Evolutionary conservation across 2,113 vertebrate species (phyloP).

Genomic region (Mesoclemmys tuberculata): DNA sequence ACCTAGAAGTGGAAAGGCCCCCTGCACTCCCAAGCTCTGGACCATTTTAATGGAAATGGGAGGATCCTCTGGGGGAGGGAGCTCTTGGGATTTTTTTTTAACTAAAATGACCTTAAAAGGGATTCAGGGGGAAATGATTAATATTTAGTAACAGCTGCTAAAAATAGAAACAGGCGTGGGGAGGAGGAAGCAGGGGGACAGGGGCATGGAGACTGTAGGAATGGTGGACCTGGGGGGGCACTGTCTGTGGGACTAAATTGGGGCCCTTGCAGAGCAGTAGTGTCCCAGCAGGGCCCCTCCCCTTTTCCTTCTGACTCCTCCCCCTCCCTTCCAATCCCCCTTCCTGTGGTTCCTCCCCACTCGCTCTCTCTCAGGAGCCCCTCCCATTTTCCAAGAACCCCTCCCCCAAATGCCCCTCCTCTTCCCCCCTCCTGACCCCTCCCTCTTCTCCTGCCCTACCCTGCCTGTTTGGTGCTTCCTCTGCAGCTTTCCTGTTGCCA

Average conservation of each 20-base stretch:
- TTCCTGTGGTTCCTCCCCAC: neutral
- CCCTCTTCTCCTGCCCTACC: neutral
- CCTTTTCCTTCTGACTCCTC: neutral
- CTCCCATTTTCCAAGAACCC: neutral
- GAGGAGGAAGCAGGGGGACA: neutral
- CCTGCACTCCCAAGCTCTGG: slow-evolving; percentile 8
- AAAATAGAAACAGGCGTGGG: neutral
- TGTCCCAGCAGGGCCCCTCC: neutral
- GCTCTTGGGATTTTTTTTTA: neutral
- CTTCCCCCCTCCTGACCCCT: no score
- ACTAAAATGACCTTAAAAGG: neutral
- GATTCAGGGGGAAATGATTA: neutral
- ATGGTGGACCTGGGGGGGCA: neutral
- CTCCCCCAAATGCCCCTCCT: neutral
- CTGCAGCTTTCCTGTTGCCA: neutral
- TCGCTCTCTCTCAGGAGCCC: neutral
- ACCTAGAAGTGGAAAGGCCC: neutral
- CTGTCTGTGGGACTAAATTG: neutral
- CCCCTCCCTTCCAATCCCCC: neutral
- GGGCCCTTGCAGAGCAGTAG: neutral
- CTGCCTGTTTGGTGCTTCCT: neutral
- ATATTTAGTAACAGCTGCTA: neutral
- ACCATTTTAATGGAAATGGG: slow-evolving; percentile 44
- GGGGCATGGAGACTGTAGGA: neutral
- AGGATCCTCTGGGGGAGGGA: neutral